These are phyloP conservation scores for Ectemnius continuus DNA, from an alignment of 2,888 invertebrate genomes.

Conservation along the genomic window DNA sequence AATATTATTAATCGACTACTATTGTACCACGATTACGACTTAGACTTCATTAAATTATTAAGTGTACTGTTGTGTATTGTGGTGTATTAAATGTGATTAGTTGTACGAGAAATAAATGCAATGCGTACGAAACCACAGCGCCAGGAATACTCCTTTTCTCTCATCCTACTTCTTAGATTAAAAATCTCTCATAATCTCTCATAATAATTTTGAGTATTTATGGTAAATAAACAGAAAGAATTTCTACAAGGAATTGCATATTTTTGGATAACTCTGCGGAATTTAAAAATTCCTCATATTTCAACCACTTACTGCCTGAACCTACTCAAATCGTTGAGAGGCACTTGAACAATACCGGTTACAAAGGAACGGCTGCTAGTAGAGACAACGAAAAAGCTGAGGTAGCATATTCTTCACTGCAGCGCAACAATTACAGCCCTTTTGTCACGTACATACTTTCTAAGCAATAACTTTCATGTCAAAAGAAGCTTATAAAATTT, in stretches of 20 bases:
- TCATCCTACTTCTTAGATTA: too few relatives aligned
- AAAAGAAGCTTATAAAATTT: too few relatives aligned
- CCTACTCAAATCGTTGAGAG: neutral
- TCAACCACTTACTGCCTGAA: conserved; percentile 2
- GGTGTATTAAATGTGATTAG: conserved; percentile 78
- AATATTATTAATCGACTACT: conserved; percentile 67
- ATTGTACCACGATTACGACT: conserved; percentile 71
- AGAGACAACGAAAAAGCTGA: conserved; percentile 3
- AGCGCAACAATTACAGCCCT: neutral
- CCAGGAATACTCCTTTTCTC: too few relatives aligned
- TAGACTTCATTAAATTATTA: conserved; percentile 76
- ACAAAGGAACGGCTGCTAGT: neutral
- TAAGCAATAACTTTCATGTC: too few relatives aligned
- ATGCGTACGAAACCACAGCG: conserved; percentile 48
- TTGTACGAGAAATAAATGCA: conserved; percentile 62
- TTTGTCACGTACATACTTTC: neutral
- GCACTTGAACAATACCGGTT: neutral
- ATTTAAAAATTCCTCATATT: too few relatives aligned
- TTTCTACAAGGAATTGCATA: too few relatives aligned
- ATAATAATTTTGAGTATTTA: too few relatives aligned
- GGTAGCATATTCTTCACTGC: conserved; percentile 4
- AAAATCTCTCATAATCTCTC: too few relatives aligned
- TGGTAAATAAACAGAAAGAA: too few relatives aligned
- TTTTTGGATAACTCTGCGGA: too few relatives aligned
- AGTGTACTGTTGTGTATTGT: conserved; percentile 77